phyloP scores from a whole-genome alignment of 2,797 vertebrate genomes.

The Danio jaintianensis region DNA sequence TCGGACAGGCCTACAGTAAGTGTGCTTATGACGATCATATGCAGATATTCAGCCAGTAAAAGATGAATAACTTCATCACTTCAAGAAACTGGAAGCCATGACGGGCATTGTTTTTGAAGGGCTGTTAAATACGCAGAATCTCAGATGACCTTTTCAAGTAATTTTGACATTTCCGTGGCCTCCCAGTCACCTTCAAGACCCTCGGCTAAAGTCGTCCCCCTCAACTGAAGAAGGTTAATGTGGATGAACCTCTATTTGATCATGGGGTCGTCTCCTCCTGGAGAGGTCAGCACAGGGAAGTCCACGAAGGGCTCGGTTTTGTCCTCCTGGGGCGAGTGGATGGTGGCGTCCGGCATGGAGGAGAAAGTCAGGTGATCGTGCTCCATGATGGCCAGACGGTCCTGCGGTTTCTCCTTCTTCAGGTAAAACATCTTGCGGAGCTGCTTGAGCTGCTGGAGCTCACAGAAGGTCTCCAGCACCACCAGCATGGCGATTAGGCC shows the following conservation, averaged over 20 bases:
- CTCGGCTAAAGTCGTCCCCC: neutral
- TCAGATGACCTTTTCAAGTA: neutral
- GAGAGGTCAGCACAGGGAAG: slow-evolving; percentile 67
- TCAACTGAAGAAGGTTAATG: neutral
- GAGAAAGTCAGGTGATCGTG: slow-evolving; percentile 94
- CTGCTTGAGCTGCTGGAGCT: slow-evolving; percentile 94
- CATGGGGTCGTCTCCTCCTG: slow-evolving; percentile 74
- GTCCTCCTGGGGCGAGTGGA: slow-evolving; percentile 75
- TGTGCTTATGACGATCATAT: neutral
- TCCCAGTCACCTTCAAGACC: neutral
- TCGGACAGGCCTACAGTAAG: neutral
- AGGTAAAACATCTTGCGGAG: slow-evolving; percentile 96
- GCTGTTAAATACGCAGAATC: slow-evolving; percentile 9
- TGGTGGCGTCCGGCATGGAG: slow-evolving; percentile 82
- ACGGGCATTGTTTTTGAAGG: neutral
- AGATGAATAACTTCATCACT: neutral
- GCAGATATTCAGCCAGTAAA: neutral
- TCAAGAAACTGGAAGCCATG: neutral
- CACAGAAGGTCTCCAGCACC: slow-evolving; percentile 96
- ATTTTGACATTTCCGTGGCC: neutral
- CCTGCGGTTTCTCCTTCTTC: slow-evolving; percentile 92
- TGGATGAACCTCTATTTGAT: slow-evolving; percentile 69
- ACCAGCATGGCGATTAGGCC: slow-evolving; percentile 95
- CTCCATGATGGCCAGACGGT: slow-evolving; percentile 89
- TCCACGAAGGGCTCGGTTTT: slow-evolving; percentile 84